Conservation (phyloP, 23 tunicate species). For the Halocynthia aurantium region DNA sequence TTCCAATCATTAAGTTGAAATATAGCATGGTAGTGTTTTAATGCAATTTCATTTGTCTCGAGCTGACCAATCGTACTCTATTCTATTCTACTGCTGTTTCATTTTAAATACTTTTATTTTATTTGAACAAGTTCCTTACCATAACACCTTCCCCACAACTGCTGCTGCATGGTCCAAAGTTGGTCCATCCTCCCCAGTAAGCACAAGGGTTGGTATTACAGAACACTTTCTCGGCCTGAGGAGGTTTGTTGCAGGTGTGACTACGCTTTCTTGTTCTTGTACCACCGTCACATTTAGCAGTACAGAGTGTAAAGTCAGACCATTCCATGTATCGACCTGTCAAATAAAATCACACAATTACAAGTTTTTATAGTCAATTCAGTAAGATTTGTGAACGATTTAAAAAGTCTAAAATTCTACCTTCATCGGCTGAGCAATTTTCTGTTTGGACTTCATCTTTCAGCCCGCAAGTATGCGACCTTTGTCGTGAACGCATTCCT, state of each 20-base stretch:
- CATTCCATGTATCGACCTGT: conserved; percentile 52
- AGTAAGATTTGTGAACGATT: not conserved
- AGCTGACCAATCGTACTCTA: not conserved
- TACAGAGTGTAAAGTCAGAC: conserved; percentile 50
- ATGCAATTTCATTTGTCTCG: not conserved
- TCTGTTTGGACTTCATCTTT: conserved; percentile 11
- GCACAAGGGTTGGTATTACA: conserved; percentile 77
- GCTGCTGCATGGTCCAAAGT: conserved; percentile 75
- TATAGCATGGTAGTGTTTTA: too few relatives aligned
- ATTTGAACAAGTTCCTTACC: conserved; percentile 21
- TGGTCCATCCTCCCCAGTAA: conserved; percentile 93
- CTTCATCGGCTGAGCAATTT: conserved; percentile 5
- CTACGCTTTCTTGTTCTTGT: conserved; percentile 39
- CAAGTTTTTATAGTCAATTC: too few relatives aligned
- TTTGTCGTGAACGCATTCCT: conserved; percentile 35
- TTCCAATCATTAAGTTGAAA: too few relatives aligned
- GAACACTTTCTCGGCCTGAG: conserved; percentile 26
- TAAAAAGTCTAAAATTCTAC: not conserved
- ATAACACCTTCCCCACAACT: conserved; percentile 67
- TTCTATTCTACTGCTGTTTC: not conserved
- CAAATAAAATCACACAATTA: not conserved
- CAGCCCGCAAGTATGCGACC: conserved; percentile 25
- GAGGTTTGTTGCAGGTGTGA: conserved; percentile 66
- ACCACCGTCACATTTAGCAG: conserved; percentile 85
- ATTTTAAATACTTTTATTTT: too few relatives aligned